A percentile compares a stretch with the other conserved stretches of the same genome.
These are phyloP conservation scores for Caracal caracal DNA, from an alignment of 2,113 vertebrate species.

Conservation along the genomic window DNA sequence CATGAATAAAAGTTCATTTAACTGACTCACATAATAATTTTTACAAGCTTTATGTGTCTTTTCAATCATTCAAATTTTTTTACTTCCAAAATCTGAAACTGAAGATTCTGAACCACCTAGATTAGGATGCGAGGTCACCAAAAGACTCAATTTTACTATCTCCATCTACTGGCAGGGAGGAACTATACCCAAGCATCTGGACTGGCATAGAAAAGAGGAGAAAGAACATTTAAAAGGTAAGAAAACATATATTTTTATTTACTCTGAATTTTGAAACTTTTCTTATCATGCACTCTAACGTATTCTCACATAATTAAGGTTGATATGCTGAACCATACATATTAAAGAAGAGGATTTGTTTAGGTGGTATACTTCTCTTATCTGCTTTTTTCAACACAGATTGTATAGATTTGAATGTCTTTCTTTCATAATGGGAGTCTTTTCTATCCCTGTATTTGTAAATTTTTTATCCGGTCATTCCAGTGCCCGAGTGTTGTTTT, in stretches of 20 bases:
- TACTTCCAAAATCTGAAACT: conserved; percentile 68
- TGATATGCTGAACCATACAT: not conserved
- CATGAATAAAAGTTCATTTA: conserved; percentile 64
- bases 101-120: conserved; percentile 78
- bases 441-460: not conserved
- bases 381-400: not conserved
- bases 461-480: not conserved
- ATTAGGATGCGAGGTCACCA: conserved; percentile 75
- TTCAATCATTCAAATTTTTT: conserved; percentile 63
- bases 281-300: not conserved
- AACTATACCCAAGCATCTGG: conserved; percentile 80
- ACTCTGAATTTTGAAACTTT: conserved; percentile 50
- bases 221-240: conserved; percentile 83
- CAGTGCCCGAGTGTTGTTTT: not conserved
- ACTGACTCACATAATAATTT: conserved; percentile 61
- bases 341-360: not conserved
- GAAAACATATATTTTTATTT: conserved; percentile 69
- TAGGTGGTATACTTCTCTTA: not conserved
- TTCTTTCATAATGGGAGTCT: not conserved
- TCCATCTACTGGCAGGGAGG: conserved; percentile 83
- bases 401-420: not conserved
- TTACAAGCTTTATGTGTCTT: conserved; percentile 65
- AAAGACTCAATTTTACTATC: conserved; percentile 83
- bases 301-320: not conserved
- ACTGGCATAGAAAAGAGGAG: conserved; percentile 84